These are phyloP conservation scores for Diloba caeruleocephala DNA, from an alignment of 2,888 invertebrate species.

Conservation along the genomic window DNA sequence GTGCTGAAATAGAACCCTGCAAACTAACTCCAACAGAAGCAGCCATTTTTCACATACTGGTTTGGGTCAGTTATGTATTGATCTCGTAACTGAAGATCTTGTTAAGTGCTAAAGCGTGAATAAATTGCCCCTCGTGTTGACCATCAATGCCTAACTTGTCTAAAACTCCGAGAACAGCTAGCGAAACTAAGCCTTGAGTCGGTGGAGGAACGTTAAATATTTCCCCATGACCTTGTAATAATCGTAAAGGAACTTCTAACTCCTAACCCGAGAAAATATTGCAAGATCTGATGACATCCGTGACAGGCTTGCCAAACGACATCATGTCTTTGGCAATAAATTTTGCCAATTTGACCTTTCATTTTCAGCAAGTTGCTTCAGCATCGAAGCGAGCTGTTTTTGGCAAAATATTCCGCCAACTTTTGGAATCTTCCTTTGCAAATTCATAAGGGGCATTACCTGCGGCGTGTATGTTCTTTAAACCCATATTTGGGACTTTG, in stretches of 20 bases:
- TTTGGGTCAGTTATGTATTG: constrained; percentile 79
- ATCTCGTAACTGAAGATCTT: constrained; percentile 70
- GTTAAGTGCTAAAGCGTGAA: constrained; percentile 77
- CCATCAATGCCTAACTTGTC: constrained; percentile 76
- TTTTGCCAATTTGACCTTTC: constrained; percentile 76
- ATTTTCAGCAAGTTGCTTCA: constrained; percentile 69
- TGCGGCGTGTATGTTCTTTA: constrained; percentile 34
- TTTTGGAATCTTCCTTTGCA: constrained; percentile 60
- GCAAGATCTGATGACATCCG: constrained; percentile 73
- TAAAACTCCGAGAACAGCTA: constrained; percentile 76
- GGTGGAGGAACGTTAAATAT: constrained; percentile 80
- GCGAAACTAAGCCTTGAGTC: constrained; percentile 79
- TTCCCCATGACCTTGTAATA: constrained; percentile 73
- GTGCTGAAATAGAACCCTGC: constrained; percentile 70
- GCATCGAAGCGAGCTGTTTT: constrained; percentile 72
- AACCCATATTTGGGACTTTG: constrained; percentile 57
- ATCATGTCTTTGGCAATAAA: constrained; percentile 74
- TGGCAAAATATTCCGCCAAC: constrained; percentile 73
- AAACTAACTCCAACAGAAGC: no score
- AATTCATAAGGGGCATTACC: constrained; percentile 58
- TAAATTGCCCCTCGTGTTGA: constrained; percentile 74
- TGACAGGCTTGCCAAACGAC: constrained; percentile 75
- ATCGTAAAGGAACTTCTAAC: constrained; percentile 70
- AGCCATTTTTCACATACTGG: constrained; percentile 71
- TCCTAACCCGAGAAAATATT: constrained; percentile 72